phyloP scores from a whole-genome alignment of 2,113 vertebrate genomes.

The Ciconia stormi region DNA sequence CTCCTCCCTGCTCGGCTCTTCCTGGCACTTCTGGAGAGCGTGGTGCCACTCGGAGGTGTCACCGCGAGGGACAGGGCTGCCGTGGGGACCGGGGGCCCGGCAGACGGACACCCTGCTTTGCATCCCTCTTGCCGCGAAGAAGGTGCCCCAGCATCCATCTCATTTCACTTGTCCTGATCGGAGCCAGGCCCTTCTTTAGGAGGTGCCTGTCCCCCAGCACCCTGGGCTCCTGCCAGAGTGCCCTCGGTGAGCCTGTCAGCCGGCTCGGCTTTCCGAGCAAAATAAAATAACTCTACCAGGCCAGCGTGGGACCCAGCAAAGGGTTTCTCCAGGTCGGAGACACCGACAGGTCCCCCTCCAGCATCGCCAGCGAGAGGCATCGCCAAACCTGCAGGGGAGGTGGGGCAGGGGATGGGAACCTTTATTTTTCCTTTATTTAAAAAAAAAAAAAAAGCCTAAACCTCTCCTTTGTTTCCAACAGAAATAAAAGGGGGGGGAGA shows the following conservation, averaged over 20 bases:
- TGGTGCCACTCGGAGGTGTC: not conserved
- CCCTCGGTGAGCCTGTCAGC: not conserved
- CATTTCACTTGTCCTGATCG: not conserved
- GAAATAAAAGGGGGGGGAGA: not conserved
- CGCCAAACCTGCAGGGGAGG: not conserved
- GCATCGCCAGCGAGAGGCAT: not conserved
- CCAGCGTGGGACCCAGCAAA: not conserved
- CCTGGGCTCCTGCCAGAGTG: not conserved
- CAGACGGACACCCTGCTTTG: not conserved
- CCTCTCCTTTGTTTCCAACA: not conserved
- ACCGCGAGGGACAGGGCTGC: accelerated
- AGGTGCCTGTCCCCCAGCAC: not conserved
- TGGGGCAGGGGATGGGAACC: not conserved
- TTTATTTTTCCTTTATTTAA: not conserved
- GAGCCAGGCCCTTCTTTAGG: not conserved
- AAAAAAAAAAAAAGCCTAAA: not conserved
- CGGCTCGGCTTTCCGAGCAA: not conserved
- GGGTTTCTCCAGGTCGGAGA: not conserved
- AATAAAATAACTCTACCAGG: not conserved
- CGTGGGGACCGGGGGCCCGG: not conserved
- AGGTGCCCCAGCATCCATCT: not conserved
- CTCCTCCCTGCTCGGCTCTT: not conserved
- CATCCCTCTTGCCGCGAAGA: not conserved
- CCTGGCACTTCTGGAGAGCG: not conserved
- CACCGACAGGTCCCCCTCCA: not conserved